Evolutionary conservation across 2,888 invertebrate species (phyloP).

Genomic region (Drosophila suboccidentalis): DNA sequence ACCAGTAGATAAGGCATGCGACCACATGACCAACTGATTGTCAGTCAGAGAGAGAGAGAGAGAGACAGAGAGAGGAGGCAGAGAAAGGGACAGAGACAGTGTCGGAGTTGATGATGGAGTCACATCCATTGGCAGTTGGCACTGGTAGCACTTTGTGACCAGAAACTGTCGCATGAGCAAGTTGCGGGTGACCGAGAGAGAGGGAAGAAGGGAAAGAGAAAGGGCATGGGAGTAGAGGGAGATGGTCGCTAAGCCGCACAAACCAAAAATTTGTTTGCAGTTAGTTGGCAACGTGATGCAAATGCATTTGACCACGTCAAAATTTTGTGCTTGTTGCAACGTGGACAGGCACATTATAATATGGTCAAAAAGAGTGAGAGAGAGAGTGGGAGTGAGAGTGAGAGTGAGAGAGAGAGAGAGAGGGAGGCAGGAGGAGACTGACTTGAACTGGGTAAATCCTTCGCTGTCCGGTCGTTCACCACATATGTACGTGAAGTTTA

Average conservation of each 20-base stretch:
- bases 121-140: constrained; percentile 17
- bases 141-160: constrained; percentile 31
- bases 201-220: no score
- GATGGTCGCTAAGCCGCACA: constrained; percentile 49
- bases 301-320: constrained; percentile 72
- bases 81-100: background rate
- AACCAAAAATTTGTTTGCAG: constrained; percentile 68
- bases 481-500: constrained; percentile 54
- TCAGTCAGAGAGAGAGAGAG: constrained; percentile 10
- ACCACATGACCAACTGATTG: constrained; percentile 39
- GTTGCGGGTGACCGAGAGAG: background rate
- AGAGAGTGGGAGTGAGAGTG: background rate
- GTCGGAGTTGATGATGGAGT: constrained; percentile 3
- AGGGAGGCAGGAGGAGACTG: no score
- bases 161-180: constrained; percentile 37
- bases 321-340: constrained; percentile 41
- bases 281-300: constrained; percentile 64
- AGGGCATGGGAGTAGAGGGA: background rate
- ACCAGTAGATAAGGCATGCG: background rate
- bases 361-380: background rate
- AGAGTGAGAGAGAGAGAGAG: background rate
- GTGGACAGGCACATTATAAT: constrained; percentile 37
- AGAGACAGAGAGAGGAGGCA: background rate
- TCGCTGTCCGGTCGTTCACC: constrained; percentile 20
- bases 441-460: constrained; percentile 13